Percentiles rank a stretch among this genome's conserved stretches.
Conservation (phyloP, 2,113 vertebrate species). For the Callionymus lyra region DNA sequence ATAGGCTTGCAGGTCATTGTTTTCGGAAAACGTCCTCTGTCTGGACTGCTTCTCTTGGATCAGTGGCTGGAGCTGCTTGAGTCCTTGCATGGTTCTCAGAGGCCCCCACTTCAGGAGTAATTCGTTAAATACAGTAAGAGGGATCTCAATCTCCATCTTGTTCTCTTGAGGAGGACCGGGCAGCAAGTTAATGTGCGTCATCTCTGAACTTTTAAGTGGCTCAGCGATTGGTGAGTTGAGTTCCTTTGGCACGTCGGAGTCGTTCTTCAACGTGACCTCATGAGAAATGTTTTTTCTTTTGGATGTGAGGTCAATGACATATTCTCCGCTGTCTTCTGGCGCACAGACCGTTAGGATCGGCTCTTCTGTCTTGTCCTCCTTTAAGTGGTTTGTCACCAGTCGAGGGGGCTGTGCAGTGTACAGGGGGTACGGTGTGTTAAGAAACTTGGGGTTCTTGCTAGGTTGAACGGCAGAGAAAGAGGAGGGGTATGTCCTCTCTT, state of each 20-base stretch:
- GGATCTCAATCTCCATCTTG: slow-evolving; percentile 67
- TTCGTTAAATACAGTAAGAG: slow-evolving; percentile 52
- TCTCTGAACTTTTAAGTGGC: slow-evolving; percentile 6
- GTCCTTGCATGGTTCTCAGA: background rate
- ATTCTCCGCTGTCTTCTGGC: background rate
- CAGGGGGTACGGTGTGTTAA: slow-evolving; percentile 59
- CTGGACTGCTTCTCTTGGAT: background rate
- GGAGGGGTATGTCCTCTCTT: slow-evolving; percentile 21
- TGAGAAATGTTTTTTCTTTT: slow-evolving; percentile 2
- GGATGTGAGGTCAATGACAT: slow-evolving; percentile 14
- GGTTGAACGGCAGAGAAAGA: slow-evolving; percentile 50
- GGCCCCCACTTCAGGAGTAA: slow-evolving; percentile 42
- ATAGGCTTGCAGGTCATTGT: slow-evolving; percentile 9
- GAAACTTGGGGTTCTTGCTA: slow-evolving; percentile 59
- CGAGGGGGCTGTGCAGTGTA: slow-evolving; percentile 25
- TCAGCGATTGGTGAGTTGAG: slow-evolving; percentile 11
- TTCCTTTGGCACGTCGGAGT: background rate
- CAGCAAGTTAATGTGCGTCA: background rate
- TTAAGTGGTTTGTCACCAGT: slow-evolving; percentile 7
- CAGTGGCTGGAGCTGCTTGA: slow-evolving; percentile 4
- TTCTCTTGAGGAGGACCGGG: slow-evolving; percentile 17
- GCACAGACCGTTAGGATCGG: background rate
- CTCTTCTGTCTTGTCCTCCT: slow-evolving; percentile 18
- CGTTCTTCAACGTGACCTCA: background rate
- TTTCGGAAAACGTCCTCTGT: background rate